phyloP scores from a whole-genome alignment of 2,113 vertebrate genomes.

The Setophaga petechia region DNA sequence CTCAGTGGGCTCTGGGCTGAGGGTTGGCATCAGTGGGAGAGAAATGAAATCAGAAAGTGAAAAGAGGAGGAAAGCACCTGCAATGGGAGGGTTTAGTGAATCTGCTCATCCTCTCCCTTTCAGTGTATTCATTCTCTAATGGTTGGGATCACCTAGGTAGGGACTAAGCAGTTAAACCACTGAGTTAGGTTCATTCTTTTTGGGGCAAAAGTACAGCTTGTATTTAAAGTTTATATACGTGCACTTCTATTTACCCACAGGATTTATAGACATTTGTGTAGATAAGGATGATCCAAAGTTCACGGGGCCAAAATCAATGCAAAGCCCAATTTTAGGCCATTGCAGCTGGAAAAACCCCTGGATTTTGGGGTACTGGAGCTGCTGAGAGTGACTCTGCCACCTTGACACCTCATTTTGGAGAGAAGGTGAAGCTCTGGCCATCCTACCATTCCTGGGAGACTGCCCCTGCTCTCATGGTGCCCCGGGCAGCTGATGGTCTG shows the following conservation, averaged over 20 bases:
- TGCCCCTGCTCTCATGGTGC: neutral
- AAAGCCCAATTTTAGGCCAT: neutral
- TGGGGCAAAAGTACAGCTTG: neutral
- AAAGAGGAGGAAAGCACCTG: neutral
- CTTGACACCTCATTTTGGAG: neutral
- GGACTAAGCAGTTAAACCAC: neutral
- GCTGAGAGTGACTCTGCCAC: neutral
- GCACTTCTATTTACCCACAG: no score
- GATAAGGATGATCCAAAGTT: neutral
- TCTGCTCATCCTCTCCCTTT: neutral
- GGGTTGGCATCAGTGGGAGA: neutral
- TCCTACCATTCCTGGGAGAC: accelerated
- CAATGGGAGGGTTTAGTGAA: neutral
- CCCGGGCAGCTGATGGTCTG: neutral
- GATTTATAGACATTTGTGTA: neutral
- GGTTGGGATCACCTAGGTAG: neutral
- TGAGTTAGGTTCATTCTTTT: neutral
- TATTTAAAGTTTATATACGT: neutral
- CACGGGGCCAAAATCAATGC: neutral
- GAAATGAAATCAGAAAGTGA: neutral
- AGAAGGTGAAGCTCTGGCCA: neutral
- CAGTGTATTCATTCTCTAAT: accelerated
- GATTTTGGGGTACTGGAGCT: neutral
- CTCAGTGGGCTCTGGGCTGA: neutral
- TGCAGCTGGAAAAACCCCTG: neutral